A percentile compares a stretch with the other conserved stretches of the same genome.
These are phyloP conservation scores for Pelvicachromis taeniatus DNA, from an alignment of 2,113 vertebrate species.

Conservation along the genomic window DNA sequence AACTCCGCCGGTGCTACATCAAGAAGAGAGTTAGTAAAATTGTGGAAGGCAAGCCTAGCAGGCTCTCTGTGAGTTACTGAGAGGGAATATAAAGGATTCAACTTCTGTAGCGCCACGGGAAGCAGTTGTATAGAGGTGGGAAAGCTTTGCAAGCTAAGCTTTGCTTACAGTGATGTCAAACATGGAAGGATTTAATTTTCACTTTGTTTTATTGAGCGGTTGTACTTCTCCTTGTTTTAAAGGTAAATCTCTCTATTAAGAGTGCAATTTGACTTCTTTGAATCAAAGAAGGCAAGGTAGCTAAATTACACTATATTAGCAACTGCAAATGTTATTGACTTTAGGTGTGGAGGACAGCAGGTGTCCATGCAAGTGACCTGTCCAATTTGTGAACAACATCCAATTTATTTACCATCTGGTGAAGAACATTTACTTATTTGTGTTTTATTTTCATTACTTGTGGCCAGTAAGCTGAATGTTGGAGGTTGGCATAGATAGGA, in stretches of 20 bases:
- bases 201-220: not conserved
- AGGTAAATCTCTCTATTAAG: not conserved
- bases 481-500: not conserved
- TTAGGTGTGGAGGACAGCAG: not conserved
- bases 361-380: not conserved
- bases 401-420: not conserved
- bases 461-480: not conserved
- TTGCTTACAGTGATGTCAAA: conserved; percentile 2
- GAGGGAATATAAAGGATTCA: conserved; percentile 34
- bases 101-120: conserved; percentile 2
- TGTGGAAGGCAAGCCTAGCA: conserved; percentile 34
- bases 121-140: not conserved
- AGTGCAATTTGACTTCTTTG: not conserved
- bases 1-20: conserved; percentile 48
- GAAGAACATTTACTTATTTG: not conserved
- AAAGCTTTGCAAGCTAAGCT: conserved; percentile 1
- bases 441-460: not conserved
- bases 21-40: conserved; percentile 56
- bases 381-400: not conserved
- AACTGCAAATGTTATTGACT: not conserved
- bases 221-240: not conserved
- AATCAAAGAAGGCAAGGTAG: not conserved
- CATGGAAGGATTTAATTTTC: not conserved
- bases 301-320: not conserved
- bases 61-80: conserved; percentile 16